Conservation (phyloP, 2,113 vertebrate genomes). For the Chlorodrepanis virens region DNA sequence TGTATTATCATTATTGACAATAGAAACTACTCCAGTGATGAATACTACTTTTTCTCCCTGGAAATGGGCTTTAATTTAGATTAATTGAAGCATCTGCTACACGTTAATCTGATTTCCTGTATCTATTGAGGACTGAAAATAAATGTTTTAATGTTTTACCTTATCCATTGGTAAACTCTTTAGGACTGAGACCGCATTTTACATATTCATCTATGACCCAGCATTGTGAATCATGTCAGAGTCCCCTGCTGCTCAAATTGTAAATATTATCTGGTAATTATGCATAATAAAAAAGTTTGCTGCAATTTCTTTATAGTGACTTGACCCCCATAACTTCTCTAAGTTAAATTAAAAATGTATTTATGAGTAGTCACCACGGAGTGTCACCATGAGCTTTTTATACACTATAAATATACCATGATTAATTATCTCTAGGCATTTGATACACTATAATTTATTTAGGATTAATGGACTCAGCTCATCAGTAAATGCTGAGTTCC, state of each 20-base stretch:
- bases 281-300: background rate
- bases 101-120: background rate
- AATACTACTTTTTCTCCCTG: background rate
- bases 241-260: background rate
- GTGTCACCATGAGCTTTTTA: background rate
- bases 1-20: background rate
- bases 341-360: background rate
- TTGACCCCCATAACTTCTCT: background rate
- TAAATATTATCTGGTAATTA: background rate
- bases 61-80: background rate
- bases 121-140: background rate
- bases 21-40: background rate
- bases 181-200: background rate
- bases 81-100: background rate
- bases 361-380: background rate
- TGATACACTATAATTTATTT: constrained; percentile 12
- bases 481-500: background rate
- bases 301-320: background rate
- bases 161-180: background rate
- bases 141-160: background rate
- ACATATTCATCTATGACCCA: background rate
- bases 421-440: background rate
- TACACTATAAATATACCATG: background rate
- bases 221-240: background rate
- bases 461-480: constrained; percentile 11